Evolutionary conservation across 92 coral and sea anemone species (phyloP).

Genomic region (Phenganax subtilis): DNA sequence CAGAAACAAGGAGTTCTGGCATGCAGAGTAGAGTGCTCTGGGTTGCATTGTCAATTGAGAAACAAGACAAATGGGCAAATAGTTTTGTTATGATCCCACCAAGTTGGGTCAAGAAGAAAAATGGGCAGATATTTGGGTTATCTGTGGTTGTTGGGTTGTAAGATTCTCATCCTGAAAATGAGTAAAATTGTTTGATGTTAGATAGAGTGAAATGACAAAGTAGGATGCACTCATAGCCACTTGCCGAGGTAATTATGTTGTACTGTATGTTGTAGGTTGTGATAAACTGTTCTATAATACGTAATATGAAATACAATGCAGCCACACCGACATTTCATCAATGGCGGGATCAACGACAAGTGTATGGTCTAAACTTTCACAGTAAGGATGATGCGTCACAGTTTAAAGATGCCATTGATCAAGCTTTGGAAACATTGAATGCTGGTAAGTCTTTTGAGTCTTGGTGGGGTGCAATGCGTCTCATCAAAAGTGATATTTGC

Average conservation of each 20-base stretch:
- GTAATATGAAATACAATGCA: slow-evolving; percentile 85
- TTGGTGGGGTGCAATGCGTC: too few relatives aligned
- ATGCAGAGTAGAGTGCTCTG: too few relatives aligned
- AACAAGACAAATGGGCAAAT: too few relatives aligned
- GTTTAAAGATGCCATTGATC: slow-evolving; percentile 72
- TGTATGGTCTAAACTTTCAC: slow-evolving; percentile 88
- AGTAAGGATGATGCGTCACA: slow-evolving; percentile 79
- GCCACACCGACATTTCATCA: slow-evolving; percentile 99
- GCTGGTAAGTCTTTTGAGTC: slow-evolving; percentile 27
- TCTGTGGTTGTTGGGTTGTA: too few relatives aligned
- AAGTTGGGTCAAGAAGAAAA: too few relatives aligned
- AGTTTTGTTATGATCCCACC: too few relatives aligned
- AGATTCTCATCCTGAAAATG: too few relatives aligned
- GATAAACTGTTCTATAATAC: slow-evolving; percentile 85
- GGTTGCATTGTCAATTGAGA: too few relatives aligned
- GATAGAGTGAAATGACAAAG: background rate
- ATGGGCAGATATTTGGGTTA: too few relatives aligned
- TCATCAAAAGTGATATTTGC: background rate
- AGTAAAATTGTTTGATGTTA: too few relatives aligned
- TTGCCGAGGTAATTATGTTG: background rate
- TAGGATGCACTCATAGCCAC: background rate
- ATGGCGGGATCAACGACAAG: slow-evolving; percentile 98
- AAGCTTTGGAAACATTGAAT: slow-evolving; percentile 67
- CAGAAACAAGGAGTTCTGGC: too few relatives aligned
- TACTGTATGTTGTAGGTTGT: slow-evolving; percentile 60